These are phyloP conservation scores for Drosophila triauraria DNA, from an alignment of 1,140 invertebrate genomes.

Conservation along the genomic window DNA sequence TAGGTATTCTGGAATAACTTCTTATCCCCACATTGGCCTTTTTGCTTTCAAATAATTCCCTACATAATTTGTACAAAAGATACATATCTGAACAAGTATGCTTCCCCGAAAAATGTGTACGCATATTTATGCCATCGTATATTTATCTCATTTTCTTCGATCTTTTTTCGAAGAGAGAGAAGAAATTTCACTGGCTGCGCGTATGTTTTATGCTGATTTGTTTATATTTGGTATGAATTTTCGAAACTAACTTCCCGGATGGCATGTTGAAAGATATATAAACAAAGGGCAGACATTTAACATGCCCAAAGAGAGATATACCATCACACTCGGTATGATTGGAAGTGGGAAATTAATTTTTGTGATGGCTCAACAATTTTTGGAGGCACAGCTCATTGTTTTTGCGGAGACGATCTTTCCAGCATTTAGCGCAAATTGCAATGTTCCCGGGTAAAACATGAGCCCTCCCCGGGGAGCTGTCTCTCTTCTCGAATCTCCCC, in stretches of 20 bases:
- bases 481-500: neutral
- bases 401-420: slow-evolving; percentile 49
- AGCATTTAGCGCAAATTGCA: slow-evolving; percentile 75
- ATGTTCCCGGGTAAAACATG: slow-evolving; percentile 55
- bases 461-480: slow-evolving; percentile 52
- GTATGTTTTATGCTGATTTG: slow-evolving; percentile 82
- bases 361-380: slow-evolving; percentile 53
- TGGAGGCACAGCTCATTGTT: slow-evolving; percentile 30
- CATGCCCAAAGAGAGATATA: slow-evolving; percentile 43
- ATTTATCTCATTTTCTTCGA: slow-evolving; percentile 40
- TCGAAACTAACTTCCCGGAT: slow-evolving; percentile 83
- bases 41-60: neutral
- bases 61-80: neutral
- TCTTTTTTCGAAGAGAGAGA: slow-evolving; percentile 1
- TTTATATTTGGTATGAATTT: slow-evolving; percentile 79
- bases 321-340: slow-evolving; percentile 4
- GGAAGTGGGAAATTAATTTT: slow-evolving; percentile 34
- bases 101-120: neutral
- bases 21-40: too few relatives aligned
- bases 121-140: slow-evolving; percentile 28
- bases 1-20: too few relatives aligned
- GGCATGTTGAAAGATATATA: slow-evolving; percentile 82
- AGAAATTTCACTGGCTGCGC: slow-evolving; percentile 55
- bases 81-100: neutral
- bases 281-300: slow-evolving; percentile 74